Conservation (phyloP, 2,888 invertebrate species). For the Periphyllus acericola region DNA sequence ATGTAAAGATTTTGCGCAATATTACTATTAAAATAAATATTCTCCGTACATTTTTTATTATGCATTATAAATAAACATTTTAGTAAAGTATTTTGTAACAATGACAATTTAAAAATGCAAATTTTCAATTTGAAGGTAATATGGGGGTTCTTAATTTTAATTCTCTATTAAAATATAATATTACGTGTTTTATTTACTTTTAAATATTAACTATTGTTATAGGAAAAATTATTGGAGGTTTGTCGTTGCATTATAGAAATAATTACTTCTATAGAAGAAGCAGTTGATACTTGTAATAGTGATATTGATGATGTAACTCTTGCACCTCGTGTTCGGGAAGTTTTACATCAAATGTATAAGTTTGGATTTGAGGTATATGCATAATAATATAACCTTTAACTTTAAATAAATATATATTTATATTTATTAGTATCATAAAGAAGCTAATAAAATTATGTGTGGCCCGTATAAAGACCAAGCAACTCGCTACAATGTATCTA, state of each 20-base stretch:
- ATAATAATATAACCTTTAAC: neutral
- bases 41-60: no score
- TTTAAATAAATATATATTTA: neutral
- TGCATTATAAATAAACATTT: no score
- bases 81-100: neutral
- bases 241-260: slow-evolving; percentile 72
- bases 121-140: slow-evolving; percentile 5
- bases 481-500: slow-evolving; percentile 74
- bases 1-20: slow-evolving; percentile 11
- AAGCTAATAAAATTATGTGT: slow-evolving; percentile 73
- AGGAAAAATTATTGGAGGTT: slow-evolving; percentile 72
- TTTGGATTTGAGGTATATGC: slow-evolving; percentile 84
- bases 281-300: slow-evolving; percentile 70
- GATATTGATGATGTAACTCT: slow-evolving; percentile 74
- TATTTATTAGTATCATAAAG: slow-evolving; percentile 68
- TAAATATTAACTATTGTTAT: slow-evolving; percentile 63
- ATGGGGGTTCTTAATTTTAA: neutral
- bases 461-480: slow-evolving; percentile 67
- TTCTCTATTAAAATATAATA: slow-evolving; percentile 6
- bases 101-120: neutral
- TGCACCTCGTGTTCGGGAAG: slow-evolving; percentile 76
- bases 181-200: neutral
- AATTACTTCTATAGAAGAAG: slow-evolving; percentile 72
- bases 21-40: neutral
- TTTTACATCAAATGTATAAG: slow-evolving; percentile 86